Conservation (phyloP, 2,113 vertebrate genomes). For the Phainopepla nitens region DNA sequence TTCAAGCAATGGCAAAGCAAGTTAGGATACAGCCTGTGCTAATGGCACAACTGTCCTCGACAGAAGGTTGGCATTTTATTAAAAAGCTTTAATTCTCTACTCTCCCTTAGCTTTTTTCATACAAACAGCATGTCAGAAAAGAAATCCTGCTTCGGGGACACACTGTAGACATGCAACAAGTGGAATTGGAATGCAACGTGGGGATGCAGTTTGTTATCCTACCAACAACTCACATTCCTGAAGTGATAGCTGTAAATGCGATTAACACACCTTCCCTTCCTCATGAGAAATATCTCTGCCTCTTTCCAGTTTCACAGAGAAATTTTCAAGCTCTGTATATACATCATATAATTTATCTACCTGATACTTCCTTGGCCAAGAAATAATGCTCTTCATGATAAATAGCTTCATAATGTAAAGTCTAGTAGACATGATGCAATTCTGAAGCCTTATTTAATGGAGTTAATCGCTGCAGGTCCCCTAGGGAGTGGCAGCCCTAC, state of each 20-base stretch:
- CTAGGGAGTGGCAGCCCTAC: not conserved
- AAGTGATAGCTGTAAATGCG: not conserved
- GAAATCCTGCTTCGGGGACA: not conserved
- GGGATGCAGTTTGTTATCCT: not conserved
- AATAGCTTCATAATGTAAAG: not conserved
- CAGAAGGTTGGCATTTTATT: not conserved
- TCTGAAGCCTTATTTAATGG: not conserved
- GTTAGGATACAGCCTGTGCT: not conserved
- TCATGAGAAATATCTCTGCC: not conserved
- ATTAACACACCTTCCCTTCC: not conserved
- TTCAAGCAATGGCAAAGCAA: not conserved
- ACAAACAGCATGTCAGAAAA: not conserved
- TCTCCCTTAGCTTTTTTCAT: not conserved
- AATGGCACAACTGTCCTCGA: not conserved
- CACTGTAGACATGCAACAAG: not conserved
- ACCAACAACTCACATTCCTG: not conserved
- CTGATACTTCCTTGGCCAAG: not conserved
- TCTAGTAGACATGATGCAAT: not conserved
- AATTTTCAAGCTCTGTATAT: not conserved
- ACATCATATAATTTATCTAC: not conserved
- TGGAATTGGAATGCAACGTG: not conserved
- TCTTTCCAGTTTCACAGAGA: not conserved
- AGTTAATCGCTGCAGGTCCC: not conserved
- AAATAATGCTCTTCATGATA: not conserved
- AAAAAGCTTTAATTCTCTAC: not conserved